Evolutionary conservation across 2,113 vertebrate genomes (phyloP), one percentile per base, ranked within the genome.

Genomic region (Oxygymnocypris stewartii): DNA sequence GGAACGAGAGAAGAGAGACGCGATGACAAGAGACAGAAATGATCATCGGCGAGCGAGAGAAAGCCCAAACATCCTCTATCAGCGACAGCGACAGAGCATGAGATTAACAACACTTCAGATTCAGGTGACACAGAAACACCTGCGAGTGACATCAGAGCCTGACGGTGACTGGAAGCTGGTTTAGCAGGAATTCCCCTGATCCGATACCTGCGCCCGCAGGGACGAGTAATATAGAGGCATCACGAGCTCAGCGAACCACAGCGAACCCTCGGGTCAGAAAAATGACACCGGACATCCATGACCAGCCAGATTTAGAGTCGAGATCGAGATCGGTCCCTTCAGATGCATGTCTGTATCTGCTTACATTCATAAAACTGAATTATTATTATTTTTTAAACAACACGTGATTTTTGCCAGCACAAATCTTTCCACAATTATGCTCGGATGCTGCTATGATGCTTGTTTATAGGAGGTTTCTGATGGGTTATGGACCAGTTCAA

Each of bases 241-340:
- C 44, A 4, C 31, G 35, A 61, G 37, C 20, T 75, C 11, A 14
- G 82, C 37, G 28, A 35, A 81, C 4, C 35, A 37, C 75, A 59
- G 7, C 12, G 4, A 28, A 83, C 3, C 54, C 84, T 47, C 37
- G 14, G 40, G 20, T 49, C 65, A 44, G 79, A 79, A 82, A 86
- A 59, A 84, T 65, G 47, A 84, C 54, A 44, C 88, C 81, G 0
- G 40, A 86, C 80, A 86, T 81, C 44, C 54, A 77, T 63, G 44
- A 75, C 18, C 40, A 81, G 13, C 63, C n/a, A 16, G 16, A 59
- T n/a, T 80, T 49, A 25, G 10, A 54, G 20, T 37, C 65, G 4
- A 25, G 75, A 54, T 16, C 0, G 14, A 75, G 28, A n/a, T 37
- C 35, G 16, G 31, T 18, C 67, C 20, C 10, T 35, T 71, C 18